Base-by-base conservation (phyloP, 2,888 invertebrate species). In the Limenitis camilla region DNA sequence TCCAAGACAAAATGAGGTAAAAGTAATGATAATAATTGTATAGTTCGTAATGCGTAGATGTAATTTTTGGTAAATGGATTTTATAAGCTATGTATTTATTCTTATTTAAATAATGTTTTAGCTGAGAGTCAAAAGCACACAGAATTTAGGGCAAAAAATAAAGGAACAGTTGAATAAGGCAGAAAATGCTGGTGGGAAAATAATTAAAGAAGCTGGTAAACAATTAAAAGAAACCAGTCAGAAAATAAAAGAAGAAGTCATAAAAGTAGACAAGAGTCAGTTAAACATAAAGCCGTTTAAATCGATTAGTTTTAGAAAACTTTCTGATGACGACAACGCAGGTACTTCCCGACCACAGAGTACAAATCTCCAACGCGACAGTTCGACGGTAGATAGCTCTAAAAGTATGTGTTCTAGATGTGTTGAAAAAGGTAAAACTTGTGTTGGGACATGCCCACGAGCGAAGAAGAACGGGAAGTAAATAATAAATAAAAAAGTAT, bases 361-460 rank as follows among this genome's bases (percentile, higher is more conserved):
- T 9, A 10, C 10, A 8, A 11, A 10, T 11, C 5, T 40, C 9
- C 28, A 48, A 29, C 27, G 6, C 5, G 8, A 38, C 8, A 33
- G 40, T 31, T 43, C 38, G 0, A 5, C 8, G 11, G 38, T 39
- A 7, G 10, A 41, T 6, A 40, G 8, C 8, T 27, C 6, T 0
- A 57, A 56, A 5, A 53, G 46, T 28, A 19, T 19, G 19, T 81
- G 79, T 62, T 61, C 71, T 0, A 72, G 62, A 56, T 81, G 81
- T 61, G 42, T 62, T 0, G 62, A 68, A 46, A 59, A 70, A 43
- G 74, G 72, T 0, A 66, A 66, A 45, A 61, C 60, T 5, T 81
- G 81, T 62, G 52, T 77, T 0, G 58, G 61, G 35, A 60, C 54
- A 2, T 81, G 80, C 60, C 78, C 77, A 0, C 65, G 53, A 35